These are phyloP conservation scores for Felis catus DNA, from an alignment of 2,113 vertebrate genomes.

Conservation along the genomic window DNA sequence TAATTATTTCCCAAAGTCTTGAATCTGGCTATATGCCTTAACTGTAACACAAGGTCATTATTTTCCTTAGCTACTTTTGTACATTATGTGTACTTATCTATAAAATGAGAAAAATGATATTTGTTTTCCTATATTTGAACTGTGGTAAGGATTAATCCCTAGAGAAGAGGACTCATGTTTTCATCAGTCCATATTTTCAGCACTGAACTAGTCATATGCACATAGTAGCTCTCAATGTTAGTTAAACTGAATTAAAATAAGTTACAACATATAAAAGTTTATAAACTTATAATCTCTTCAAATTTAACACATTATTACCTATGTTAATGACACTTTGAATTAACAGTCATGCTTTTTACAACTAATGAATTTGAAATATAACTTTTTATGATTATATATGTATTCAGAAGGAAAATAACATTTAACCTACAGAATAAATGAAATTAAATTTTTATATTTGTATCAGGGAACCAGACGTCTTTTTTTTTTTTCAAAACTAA, in stretches of 20 bases:
- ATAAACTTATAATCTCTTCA: slow-evolving; percentile 27
- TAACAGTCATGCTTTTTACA: background rate
- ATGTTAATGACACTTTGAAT: slow-evolving; percentile 13
- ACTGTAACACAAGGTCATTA: background rate
- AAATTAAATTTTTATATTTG: slow-evolving; percentile 4
- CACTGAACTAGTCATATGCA: background rate
- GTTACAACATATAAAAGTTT: slow-evolving; percentile 13
- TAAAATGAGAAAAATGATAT: background rate
- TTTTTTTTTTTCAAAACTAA: background rate
- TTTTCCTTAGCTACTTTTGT: background rate
- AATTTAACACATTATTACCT: slow-evolving; percentile 45
- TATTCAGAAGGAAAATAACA: slow-evolving; percentile 16
- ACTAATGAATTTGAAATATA: slow-evolving; percentile 36
- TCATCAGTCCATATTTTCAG: background rate
- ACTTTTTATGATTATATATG: background rate
- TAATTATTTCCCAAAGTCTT: background rate
- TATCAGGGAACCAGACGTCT: background rate
- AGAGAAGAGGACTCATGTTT: background rate
- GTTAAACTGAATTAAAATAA: slow-evolving; percentile 37
- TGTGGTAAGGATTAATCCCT: background rate
- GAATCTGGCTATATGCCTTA: background rate
- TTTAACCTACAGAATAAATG: background rate
- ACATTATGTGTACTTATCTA: background rate
- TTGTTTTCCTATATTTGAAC: background rate
- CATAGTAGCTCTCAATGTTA: background rate